Evolutionary conservation across 2,113 vertebrate genomes (phyloP).

Genomic region (Odocoileus virginianus): DNA sequence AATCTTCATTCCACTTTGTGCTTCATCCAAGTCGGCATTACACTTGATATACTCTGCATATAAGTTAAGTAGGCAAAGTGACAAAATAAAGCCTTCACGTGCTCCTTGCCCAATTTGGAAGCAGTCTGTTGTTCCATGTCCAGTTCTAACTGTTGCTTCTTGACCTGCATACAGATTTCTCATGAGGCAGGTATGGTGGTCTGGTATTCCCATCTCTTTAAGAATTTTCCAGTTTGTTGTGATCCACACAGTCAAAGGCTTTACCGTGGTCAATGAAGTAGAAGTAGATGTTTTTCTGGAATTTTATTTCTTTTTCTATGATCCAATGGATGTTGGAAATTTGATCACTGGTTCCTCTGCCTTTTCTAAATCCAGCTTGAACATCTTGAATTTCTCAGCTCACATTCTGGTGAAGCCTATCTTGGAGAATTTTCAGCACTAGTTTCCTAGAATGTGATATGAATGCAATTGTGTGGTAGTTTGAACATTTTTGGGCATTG

Average conservation of each 20-base stretch:
- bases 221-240: neutral
- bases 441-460: neutral
- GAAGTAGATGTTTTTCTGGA: neutral
- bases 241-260: neutral
- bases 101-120: neutral
- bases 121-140: neutral
- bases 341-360: neutral
- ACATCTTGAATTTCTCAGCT: neutral
- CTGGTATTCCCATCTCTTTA: neutral
- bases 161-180: neutral
- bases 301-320: neutral
- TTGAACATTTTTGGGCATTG: neutral
- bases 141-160: neutral
- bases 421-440: neutral
- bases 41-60: neutral
- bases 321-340: neutral
- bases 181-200: neutral
- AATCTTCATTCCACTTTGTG: neutral
- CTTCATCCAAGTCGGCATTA: rapidly evolving
- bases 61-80: neutral
- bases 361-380: neutral
- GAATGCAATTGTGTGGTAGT: neutral
- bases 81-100: neutral
- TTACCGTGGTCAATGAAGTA: neutral
- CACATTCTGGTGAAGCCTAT: neutral